These are phyloP conservation scores for Trachelipus rathkii DNA, from an alignment of 1,140 invertebrate species.

Conservation along the genomic window DNA sequence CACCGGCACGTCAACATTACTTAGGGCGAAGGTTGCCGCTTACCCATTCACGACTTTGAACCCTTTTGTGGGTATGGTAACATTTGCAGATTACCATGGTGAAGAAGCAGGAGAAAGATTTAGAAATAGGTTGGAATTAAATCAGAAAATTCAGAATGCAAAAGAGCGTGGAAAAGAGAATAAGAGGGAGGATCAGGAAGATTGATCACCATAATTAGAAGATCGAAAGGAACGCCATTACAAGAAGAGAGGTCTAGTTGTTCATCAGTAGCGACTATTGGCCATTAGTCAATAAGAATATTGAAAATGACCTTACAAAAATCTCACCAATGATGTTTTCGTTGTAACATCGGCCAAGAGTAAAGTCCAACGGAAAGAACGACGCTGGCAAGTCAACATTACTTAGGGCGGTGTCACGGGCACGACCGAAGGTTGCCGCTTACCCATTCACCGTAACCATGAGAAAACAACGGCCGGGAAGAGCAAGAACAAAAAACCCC, in stretches of 20 bases:
- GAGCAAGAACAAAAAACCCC: neutral
- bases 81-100: conserved; percentile 89
- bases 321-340: neutral
- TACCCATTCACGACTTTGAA: conserved; percentile 95
- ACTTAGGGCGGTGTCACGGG: neutral
- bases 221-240: conserved; percentile 69
- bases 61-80: conserved; percentile 85
- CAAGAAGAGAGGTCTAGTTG: neutral
- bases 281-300: neutral
- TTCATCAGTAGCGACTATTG: conserved; percentile 20
- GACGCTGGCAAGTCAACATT: neutral
- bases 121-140: neutral
- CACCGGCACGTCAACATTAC: conserved; percentile 82
- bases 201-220: neutral
- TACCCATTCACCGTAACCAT: too few relatives aligned
- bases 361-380: too few relatives aligned
- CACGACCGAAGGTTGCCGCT: too few relatives aligned
- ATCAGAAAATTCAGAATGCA: too few relatives aligned
- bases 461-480: too few relatives aligned
- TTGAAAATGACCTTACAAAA: neutral
- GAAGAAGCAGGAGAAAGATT: too few relatives aligned
- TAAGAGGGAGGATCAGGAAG: neutral
- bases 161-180: neutral
- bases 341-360: too few relatives aligned
- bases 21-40: conserved; percentile 88